A percentile compares a stretch with the other conserved stretches of the same genome.
Conservation (phyloP, 1,140 invertebrate genomes). For the Neodiprion fabricii region DNA sequence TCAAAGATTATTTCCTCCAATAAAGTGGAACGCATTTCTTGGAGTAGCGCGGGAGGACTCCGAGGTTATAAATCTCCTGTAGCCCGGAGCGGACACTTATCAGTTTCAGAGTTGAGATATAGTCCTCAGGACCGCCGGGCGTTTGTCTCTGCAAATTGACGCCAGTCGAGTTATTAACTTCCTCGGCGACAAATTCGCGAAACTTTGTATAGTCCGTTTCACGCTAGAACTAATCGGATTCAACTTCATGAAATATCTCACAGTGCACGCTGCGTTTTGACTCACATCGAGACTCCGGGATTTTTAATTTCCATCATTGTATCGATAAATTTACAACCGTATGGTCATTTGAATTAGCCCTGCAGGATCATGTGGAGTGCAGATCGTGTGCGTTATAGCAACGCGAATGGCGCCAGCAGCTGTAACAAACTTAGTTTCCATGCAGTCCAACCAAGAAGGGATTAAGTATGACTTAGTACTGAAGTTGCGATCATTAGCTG, state of each 20-base stretch:
- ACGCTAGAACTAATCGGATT: not conserved
- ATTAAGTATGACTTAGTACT: constrained; percentile 58
- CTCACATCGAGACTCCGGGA: no score
- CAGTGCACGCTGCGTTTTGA: no score
- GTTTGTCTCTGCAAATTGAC: constrained; percentile 39
- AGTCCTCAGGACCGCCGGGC: constrained; percentile 41
- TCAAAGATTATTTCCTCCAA: constrained; percentile 61
- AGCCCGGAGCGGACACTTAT: constrained; percentile 58
- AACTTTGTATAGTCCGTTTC: not conserved
- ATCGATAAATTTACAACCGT: no score
- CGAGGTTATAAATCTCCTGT: constrained; percentile 56
- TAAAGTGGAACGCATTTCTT: constrained; percentile 53
- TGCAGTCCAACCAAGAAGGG: constrained; percentile 21
- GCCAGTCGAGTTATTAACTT: not conserved
- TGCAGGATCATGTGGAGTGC: no score
- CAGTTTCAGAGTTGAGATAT: constrained; percentile 33
- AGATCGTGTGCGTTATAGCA: no score
- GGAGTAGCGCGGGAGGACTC: constrained; percentile 33
- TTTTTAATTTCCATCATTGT: no score
- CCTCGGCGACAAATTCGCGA: not conserved
- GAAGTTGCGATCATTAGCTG: constrained; percentile 56
- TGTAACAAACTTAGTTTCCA: not conserved
- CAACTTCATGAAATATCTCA: not conserved
- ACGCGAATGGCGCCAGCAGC: no score
- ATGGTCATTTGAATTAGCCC: no score